Evolutionary conservation across 2,797 vertebrate genomes (phyloP).

Genomic region (Acanthis flammea): DNA sequence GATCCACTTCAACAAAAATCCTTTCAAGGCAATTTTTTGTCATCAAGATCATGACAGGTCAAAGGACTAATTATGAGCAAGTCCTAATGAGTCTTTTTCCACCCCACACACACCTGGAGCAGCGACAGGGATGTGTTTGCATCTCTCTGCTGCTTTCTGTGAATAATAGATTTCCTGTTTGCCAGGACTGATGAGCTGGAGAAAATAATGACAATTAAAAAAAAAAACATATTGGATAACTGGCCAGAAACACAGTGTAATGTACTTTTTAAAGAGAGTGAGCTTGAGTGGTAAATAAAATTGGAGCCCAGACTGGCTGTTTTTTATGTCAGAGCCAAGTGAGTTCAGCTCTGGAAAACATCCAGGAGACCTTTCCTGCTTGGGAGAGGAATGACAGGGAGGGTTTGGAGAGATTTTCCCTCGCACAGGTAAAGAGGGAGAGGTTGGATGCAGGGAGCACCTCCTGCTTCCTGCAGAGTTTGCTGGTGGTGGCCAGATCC

Average conservation of each 20-base stretch:
- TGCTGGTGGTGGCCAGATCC: not conserved
- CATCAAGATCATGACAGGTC: not conserved
- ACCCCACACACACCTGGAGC: not conserved
- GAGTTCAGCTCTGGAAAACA: not conserved
- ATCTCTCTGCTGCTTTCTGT: not conserved
- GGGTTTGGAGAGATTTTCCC: not conserved
- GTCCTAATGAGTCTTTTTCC: not conserved
- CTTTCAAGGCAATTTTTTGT: not conserved
- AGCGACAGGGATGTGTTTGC: fast-evolving
- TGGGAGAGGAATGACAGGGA: not conserved
- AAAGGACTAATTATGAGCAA: not conserved
- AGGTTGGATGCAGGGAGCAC: not conserved
- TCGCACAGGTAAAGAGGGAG: not conserved
- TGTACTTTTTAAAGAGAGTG: not conserved
- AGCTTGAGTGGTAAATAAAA: not conserved
- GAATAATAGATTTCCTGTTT: conserved; percentile 1
- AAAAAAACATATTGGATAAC: not conserved
- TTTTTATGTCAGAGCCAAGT: not conserved
- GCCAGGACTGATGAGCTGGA: not conserved
- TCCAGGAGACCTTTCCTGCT: not conserved
- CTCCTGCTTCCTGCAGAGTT: not conserved
- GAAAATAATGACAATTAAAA: not conserved
- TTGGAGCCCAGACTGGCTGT: not conserved
- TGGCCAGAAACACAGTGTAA: not conserved
- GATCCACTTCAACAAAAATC: not conserved